Evolutionary conservation across 2,797 vertebrate species (phyloP).

Genomic region (Rhinophrynus dorsalis): DNA sequence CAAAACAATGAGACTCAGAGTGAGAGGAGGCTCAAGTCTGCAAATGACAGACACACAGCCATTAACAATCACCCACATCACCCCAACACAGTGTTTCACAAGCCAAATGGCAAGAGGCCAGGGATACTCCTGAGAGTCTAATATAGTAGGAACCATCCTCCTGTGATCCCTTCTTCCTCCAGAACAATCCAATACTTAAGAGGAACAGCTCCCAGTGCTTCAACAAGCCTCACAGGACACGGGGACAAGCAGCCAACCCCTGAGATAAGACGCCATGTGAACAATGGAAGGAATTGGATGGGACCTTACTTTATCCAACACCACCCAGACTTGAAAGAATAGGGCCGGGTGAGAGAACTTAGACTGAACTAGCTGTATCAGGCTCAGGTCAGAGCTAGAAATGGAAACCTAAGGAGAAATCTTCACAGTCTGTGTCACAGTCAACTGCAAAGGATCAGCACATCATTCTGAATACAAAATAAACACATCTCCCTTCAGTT

Average conservation of each 20-base stretch:
- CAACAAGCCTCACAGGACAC: constrained; percentile 73
- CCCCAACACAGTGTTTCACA: background rate
- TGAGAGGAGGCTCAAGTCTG: constrained; percentile 1
- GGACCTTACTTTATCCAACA: constrained; percentile 59
- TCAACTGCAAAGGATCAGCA: background rate
- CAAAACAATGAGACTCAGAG: constrained; percentile 24
- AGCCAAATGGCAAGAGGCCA: constrained; percentile 43
- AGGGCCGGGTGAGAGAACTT: constrained; percentile 35
- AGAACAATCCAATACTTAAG: constrained; percentile 47
- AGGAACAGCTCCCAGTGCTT: constrained; percentile 48
- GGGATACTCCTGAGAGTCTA: constrained; percentile 35
- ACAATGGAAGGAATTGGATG: constrained; percentile 88
- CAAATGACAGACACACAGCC: constrained; percentile 11
- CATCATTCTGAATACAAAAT: no score
- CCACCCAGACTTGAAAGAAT: constrained; percentile 78
- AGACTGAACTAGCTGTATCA: constrained; percentile 23
- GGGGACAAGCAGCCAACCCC: constrained; percentile 73
- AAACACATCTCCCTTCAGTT: no score
- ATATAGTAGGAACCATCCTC: constrained; percentile 33
- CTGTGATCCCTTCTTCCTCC: constrained; percentile 40
- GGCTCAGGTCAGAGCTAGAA: constrained; percentile 1
- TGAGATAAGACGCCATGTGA: constrained; percentile 79
- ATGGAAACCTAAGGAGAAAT: constrained; percentile 6
- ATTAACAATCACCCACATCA: constrained; percentile 38
- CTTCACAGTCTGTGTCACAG: background rate